A percentile compares a stretch with the other conserved stretches of the same genome.
phyloP scores from a whole-genome alignment of 2,888 invertebrate genomes.

The Mimas tiliae region DNA sequence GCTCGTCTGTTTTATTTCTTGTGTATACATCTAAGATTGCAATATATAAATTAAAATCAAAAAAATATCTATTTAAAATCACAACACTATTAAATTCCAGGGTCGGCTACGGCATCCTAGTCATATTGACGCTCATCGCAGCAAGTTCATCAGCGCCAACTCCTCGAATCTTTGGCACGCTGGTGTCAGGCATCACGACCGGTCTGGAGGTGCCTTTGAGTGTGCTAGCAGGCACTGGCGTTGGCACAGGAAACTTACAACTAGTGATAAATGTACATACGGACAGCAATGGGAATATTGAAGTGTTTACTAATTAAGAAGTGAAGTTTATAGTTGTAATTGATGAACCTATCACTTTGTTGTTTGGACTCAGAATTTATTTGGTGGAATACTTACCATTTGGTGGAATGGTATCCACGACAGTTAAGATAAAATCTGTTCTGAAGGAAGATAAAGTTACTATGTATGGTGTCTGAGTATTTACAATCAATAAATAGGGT shows the following conservation, averaged over 20 bases:
- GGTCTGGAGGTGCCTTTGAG: slow-evolving; percentile 71
- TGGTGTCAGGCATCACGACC: slow-evolving; percentile 68
- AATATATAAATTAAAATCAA: too few species aligned
- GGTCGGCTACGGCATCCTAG: slow-evolving; percentile 52
- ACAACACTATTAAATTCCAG: slow-evolving; percentile 42
- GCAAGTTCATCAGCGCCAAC: slow-evolving; percentile 57
- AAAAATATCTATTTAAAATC: not conserved
- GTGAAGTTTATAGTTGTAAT: not conserved
- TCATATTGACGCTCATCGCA: slow-evolving; percentile 49
- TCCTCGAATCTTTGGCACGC: slow-evolving; percentile 46
- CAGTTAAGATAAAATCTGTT: too few species aligned
- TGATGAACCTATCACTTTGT: too few species aligned
- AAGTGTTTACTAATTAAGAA: slow-evolving; percentile 66
- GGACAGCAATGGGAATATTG: slow-evolving; percentile 74
- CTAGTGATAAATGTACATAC: slow-evolving; percentile 75
- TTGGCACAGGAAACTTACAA: slow-evolving; percentile 67
- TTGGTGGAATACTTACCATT: too few species aligned
- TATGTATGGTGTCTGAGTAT: too few species aligned
- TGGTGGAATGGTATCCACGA: too few species aligned
- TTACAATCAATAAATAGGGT: too few species aligned
- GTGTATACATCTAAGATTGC: too few species aligned
- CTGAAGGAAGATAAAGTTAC: too few species aligned
- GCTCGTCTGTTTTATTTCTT: too few species aligned
- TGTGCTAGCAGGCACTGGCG: slow-evolving; percentile 62
- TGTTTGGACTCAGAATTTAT: too few species aligned